Base-by-base conservation (phyloP, 1,140 invertebrate species). In the Trialeurodes vaporariorum region DNA sequence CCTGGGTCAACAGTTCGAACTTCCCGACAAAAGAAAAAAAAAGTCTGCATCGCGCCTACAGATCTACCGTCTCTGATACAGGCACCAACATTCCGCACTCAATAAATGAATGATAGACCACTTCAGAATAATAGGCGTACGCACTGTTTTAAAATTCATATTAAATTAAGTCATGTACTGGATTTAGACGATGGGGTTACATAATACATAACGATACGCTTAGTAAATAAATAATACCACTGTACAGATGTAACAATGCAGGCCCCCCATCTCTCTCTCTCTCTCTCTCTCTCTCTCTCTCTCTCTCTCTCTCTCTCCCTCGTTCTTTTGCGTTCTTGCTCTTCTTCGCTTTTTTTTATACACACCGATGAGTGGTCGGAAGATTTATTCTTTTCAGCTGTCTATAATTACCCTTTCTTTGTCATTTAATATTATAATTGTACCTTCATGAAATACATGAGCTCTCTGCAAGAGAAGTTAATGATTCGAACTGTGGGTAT, bases 331-430 rank as follows among this genome's bases (percentile, higher is more conserved):
- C 61, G 21, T 21, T 25, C 61, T 25, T 25, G 27, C 21, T 63
- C 24, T 21, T 27, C 27, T 25, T 21, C 27, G n/a, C 24, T 21
- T 27, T 25, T 25, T 21, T 25, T 26, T 26, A 27, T 21, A 2
- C 25, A 26, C 25, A 25, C 25, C 21, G 25, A 26, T 63, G 25
- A 63, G 25, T 25, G 61, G 22, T 25, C 17, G 25, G 25, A 26
- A 63, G 11, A 63, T 63, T 27, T 24, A 17, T 63, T 63, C 25
- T 25, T 27, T 27, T 63, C 61, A 25, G 27, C 27, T 63, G 61
- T 63, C 25, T 63, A 27, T 27, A 63, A 63, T 26, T 63, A 13
- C 23, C 61, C 61, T 24, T 27, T 63, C 9, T 26, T 63, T 49
- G 34, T 49, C 34, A 49, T 49, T 49, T 49, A 49, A 49, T 49